These are phyloP conservation scores for Tricholaema leucomelas DNA, from an alignment of 2,113 vertebrate genomes.

Conservation along the genomic window DNA sequence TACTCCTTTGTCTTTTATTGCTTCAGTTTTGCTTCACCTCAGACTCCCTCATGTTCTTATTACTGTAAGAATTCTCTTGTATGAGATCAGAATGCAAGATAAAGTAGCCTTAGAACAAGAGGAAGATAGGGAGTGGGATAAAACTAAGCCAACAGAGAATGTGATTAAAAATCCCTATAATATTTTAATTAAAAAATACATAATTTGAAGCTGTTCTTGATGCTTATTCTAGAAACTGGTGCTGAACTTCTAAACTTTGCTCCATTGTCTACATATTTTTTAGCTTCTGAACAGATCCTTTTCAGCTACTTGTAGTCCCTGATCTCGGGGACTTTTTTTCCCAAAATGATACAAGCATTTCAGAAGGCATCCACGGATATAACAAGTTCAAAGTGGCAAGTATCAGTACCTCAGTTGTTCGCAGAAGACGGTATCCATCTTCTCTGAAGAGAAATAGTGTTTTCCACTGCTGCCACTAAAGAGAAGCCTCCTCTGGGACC, in stretches of 20 bases:
- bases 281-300: neutral
- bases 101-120: neutral
- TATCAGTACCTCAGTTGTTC: constrained; percentile 56
- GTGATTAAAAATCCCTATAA: neutral
- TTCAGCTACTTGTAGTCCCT: neutral
- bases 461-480: constrained; percentile 75
- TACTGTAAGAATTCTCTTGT: neutral
- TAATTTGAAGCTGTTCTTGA: neutral
- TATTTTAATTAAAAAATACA: neutral
- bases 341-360: constrained; percentile 39
- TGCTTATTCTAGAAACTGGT: constrained; percentile 13
- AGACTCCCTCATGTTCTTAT: neutral
- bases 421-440: constrained; percentile 42
- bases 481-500: constrained; percentile 76
- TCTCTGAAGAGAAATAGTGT: constrained; percentile 70
- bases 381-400: constrained; percentile 69
- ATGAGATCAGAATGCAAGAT: neutral
- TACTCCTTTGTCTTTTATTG: neutral
- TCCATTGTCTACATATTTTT: neutral
- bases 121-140: no score
- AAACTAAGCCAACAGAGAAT: neutral
- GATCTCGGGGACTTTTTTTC: constrained; percentile 57
- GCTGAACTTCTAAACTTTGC: neutral
- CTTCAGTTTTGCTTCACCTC: neutral
- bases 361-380: constrained; percentile 56